Evolutionary conservation across 2,888 invertebrate genomes (phyloP), one percentile per base, ranked within the genome.

Genomic region (Sclerodermus sp.): DNA sequence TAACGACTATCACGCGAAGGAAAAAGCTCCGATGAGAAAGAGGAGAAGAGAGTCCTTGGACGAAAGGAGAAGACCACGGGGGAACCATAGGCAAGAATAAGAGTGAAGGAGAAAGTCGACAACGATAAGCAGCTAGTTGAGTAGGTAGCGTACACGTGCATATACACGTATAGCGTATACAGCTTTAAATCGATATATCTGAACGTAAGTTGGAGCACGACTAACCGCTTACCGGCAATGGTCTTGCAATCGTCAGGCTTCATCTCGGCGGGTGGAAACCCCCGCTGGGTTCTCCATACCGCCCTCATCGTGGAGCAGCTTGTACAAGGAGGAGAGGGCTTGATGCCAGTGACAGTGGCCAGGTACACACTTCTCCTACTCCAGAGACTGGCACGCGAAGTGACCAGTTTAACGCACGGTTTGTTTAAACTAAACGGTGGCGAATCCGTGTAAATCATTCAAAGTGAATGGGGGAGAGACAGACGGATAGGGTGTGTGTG

Each of bases 261-360:
- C 71, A 73, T 74, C 71, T 70, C 57, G 62, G 53, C 55, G 66
- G 61, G 61, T 64, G 60, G 62, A 60, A 71, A 64, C 68, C 64
- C 60, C 62, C 49, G 54, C 57, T 53, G 61, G 46, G 59, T 45
- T 37, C 48, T 41, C 52, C 57, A 51, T 54, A 51, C 60, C 63
- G 58, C 63, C 63, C 60, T 56, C 55, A 53, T 57, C 48, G 46
- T 31, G 32, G 12, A 46, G 43, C 62, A 62, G 50, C 60, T 56
- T 50, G 49, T 57, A 56, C 55, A 49, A 49, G 51, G 42, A 47
- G 53, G 58, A 5, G 23, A 23, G 3, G 23, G 23, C 23, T n/a
- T 58, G 63, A 60, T 53, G 60, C 43, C 51, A 63, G 58, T 63
- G 62, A 62, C 62, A 62, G 63, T 38, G 17, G 34, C 10, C 23